Conservation (phyloP, 1,140 invertebrate species). For the Mesaphorura yosii region DNA sequence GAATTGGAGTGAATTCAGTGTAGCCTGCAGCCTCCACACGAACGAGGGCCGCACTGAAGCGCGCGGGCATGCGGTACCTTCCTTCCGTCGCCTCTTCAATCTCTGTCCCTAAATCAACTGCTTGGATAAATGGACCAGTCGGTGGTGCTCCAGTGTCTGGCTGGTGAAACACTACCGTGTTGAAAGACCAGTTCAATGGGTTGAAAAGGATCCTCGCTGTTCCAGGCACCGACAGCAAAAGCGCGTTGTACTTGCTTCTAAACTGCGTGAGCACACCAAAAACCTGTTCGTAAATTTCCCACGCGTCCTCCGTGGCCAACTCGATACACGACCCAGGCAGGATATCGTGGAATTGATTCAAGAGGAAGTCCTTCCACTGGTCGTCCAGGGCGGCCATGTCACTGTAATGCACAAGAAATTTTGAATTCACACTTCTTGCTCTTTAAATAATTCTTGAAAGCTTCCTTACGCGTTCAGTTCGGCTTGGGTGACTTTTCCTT, state of each 20-base stretch:
- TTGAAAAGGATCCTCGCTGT: constrained; percentile 12
- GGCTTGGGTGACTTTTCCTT: constrained; percentile 2
- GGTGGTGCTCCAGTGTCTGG: constrained; percentile 15
- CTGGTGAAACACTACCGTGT: constrained; percentile 19
- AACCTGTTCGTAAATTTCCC: constrained; percentile 19
- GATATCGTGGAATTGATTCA: constrained; percentile 49
- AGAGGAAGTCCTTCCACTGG: constrained; percentile 42
- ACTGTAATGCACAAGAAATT: too few species aligned
- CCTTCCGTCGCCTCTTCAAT: constrained; percentile 20
- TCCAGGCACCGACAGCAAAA: constrained; percentile 2
- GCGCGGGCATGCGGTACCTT: constrained; percentile 20
- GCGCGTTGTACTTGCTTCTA: constrained; percentile 9
- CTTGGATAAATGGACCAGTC: constrained; percentile 20
- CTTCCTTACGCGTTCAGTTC: too few species aligned
- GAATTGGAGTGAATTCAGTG: constrained; percentile 9
- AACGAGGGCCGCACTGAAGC: constrained; percentile 21
- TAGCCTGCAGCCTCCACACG: constrained; percentile 17
- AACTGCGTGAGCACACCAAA: constrained; percentile 11
- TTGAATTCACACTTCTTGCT: too few species aligned
- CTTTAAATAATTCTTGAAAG: too few species aligned
- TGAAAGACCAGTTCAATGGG: constrained; percentile 17
- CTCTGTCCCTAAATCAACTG: neutral
- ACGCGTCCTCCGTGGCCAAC: constrained; percentile 23
- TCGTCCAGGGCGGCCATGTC: constrained; percentile 26
- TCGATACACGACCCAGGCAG: constrained; percentile 45